A percentile compares a stretch with the other conserved stretches of the same genome.
phyloP scores from a whole-genome alignment of 2,888 invertebrate species.

The Hipparchia sbordonii region DNA sequence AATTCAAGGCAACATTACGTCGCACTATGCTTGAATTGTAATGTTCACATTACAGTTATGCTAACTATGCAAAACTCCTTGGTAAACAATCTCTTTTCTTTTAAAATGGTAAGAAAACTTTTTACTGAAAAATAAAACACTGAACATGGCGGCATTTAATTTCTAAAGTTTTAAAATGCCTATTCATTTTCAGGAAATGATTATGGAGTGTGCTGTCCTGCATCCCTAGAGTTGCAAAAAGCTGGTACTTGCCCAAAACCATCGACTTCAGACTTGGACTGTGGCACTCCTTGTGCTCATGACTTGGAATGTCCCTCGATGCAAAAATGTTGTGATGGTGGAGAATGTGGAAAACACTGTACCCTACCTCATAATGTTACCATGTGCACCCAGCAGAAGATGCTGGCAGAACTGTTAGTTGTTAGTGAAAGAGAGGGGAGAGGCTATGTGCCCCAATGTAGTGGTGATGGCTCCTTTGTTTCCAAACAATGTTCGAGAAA shows the following conservation, averaged over 20 bases:
- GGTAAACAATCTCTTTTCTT: too few relatives aligned
- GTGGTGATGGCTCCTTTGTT: slow-evolving; percentile 86
- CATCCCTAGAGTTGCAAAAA: slow-evolving; percentile 88
- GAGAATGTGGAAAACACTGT: slow-evolving; percentile 89
- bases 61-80: too few relatives aligned
- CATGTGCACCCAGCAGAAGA: slow-evolving; percentile 89
- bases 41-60: too few relatives aligned
- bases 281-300: slow-evolving; percentile 87
- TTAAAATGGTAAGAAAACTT: too few relatives aligned
- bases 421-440: slow-evolving; percentile 91
- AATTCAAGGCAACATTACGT: too few relatives aligned
- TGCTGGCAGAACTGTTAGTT: slow-evolving; percentile 89
- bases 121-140: too few relatives aligned
- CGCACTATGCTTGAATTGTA: too few relatives aligned
- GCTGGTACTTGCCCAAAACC: slow-evolving; percentile 89
- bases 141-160: too few relatives aligned
- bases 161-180: background rate
- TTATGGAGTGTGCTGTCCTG: slow-evolving; percentile 94
- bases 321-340: slow-evolving; percentile 91
- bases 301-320: slow-evolving; percentile 92
- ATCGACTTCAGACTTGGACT: slow-evolving; percentile 68
- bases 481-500: slow-evolving; percentile 92
- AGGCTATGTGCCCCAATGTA: slow-evolving; percentile 93
- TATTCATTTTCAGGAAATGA: slow-evolving; percentile 84
- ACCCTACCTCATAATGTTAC: slow-evolving; percentile 89